Base-by-base conservation (phyloP, 2,113 vertebrate genomes). In the Protomyctophum bolini region DNA sequence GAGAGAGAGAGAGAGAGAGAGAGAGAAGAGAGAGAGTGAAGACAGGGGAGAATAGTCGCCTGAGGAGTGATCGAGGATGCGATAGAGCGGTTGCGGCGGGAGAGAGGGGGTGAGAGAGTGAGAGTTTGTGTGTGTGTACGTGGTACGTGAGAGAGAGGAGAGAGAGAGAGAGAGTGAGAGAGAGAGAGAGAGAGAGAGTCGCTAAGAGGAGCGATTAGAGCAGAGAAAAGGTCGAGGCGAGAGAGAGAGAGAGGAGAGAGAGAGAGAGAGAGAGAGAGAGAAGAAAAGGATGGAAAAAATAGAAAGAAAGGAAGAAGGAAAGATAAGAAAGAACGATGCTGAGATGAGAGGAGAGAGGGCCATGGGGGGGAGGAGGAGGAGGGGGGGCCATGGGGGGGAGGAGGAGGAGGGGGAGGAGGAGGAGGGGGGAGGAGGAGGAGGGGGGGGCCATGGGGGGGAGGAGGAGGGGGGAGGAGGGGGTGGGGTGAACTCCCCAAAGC, bases 401-500 rank as follows among this genome's bases (percentile, higher is more conserved):
- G 64, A 75, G 71, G 70, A 68, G 74, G 68, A 74, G 79, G 79
- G 74, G 78, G 83, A 80, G 86, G 84, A 86, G 88, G 83, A 72
- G 83, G 84, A 90, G 90, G 85, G 76, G 77, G 63, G 79, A 73
- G 73, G 81, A 75, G 71, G 70, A 68, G 74, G 68, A 74, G 79
- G 50, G 48, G 77, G 75, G 72, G 71, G 73, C 70, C 74, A 73
- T 71, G 79, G 74, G 78, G 83, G 82, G 86, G 84, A 86, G 88
- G 83, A 72, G 83, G 84, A 90, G 90, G 85, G 76, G 77, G 63
- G 79, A 73, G 67, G 76, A 70, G 73, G 73, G 76, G 77, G 77
- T 76, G 73, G 75, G 88, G 88, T 91, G 88, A 91, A 89, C 85
- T 91, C 86, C 83, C 79, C 79, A 67, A 82, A 74, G 86, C 87